Conservation (phyloP, 2,888 invertebrate species). For the Limenitis camilla region DNA sequence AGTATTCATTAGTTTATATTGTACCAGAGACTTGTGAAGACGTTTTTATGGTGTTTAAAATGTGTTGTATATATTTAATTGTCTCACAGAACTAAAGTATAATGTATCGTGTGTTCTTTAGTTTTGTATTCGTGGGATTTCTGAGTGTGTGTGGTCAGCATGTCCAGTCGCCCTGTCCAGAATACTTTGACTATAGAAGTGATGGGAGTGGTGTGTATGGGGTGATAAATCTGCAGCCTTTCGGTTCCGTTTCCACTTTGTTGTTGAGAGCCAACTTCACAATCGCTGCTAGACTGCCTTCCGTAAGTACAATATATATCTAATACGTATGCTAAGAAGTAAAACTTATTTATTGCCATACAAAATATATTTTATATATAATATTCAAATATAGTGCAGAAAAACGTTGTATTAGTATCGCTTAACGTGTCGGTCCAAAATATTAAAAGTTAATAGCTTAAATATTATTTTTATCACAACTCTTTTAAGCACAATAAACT, state of each 20-base stretch:
- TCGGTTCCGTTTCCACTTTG: constrained; percentile 36
- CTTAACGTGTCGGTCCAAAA: no score
- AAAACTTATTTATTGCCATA: no score
- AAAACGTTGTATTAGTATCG: no score
- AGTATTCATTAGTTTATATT: constrained; percentile 33
- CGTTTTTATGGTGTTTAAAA: constrained; percentile 28
- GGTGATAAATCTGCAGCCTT: constrained; percentile 37
- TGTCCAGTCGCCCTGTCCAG: constrained; percentile 48
- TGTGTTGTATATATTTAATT: constrained; percentile 10
- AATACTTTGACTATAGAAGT: constrained; percentile 44
- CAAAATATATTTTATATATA: no score
- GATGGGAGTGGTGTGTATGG: constrained; percentile 43
- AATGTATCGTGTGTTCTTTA: constrained; percentile 29
- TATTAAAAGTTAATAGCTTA: no score
- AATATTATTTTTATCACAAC: no score
- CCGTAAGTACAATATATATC: constrained; percentile 12
- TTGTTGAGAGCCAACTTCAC: constrained; percentile 44
- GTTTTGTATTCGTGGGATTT: constrained; percentile 33
- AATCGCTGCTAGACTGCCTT: constrained; percentile 34
- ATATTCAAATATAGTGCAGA: no score
- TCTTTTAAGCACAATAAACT: no score
- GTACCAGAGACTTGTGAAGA: constrained; percentile 31
- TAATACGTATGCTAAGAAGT: no score
- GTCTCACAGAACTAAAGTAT: constrained; percentile 15
- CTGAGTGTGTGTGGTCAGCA: constrained; percentile 36